Percentiles rank a stretch among this genome's conserved stretches.
phyloP scores from a whole-genome alignment of 2,797 vertebrate species.

The Erpetoichthys calabaricus region DNA sequence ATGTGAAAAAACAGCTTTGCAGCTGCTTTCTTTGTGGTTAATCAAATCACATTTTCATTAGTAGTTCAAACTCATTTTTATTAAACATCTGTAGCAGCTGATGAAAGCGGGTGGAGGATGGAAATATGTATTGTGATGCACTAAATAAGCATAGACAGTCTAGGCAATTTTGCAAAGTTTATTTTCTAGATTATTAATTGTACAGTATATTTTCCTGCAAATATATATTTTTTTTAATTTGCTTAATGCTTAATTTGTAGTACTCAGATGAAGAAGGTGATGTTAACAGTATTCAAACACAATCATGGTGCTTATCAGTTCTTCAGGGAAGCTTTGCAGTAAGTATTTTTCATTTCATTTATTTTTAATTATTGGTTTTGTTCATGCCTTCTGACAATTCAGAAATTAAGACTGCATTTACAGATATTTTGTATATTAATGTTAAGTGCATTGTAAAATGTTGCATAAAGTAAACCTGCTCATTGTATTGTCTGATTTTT shows the following conservation, averaged over 20 bases:
- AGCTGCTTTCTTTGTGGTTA: neutral
- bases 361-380: neutral
- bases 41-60: neutral
- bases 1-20: neutral
- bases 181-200: too few species aligned
- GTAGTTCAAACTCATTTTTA: too few species aligned
- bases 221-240: too few species aligned
- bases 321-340: slow-evolving; percentile 92
- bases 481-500: too few species aligned
- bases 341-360: slow-evolving; percentile 34
- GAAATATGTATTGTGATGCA: neutral
- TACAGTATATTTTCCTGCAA: too few species aligned
- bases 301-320: slow-evolving; percentile 89
- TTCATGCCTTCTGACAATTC: neutral
- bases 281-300: slow-evolving; percentile 93
- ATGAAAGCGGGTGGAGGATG: neutral
- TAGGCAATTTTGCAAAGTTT: neutral
- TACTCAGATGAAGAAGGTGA: slow-evolving; percentile 97
- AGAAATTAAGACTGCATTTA: too few species aligned
- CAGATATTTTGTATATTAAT: too few species aligned
- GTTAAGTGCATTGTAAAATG: too few species aligned
- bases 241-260: slow-evolving; percentile 29
- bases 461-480: too few species aligned
- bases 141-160: neutral
- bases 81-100: too few species aligned